Evolutionary conservation across 2,888 invertebrate genomes (phyloP), one percentile per base, ranked within the genome.

Genomic region (Harpalus rufipes): DNA sequence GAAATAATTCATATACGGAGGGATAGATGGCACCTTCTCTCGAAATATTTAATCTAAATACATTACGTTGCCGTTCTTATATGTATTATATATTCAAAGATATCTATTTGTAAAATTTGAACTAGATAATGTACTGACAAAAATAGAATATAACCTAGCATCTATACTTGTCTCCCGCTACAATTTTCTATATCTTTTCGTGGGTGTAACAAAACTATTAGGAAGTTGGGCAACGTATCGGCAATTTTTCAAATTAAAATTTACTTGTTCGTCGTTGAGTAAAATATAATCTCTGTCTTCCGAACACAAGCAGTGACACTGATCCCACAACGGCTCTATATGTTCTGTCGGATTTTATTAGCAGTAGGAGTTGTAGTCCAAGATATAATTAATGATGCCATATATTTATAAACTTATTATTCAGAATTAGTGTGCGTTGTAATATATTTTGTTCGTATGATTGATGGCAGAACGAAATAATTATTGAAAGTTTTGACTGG

Each of bases 221-320:
- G 41, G 59, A 10, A 76, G 76, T 83, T 83, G 59, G 61, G 63
- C 39, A 83, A 76, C 76, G 83, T 83, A 83, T 76, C 76, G 41
- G 74, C 76, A 83, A 83, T 83, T 61, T 76, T 83, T 83, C 83
- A 83, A 83, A 83, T 74, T 83, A 61, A 83, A 83, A 83, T 83
- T 21, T 83, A 83, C 83, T 76, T 83, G 83, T 56, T 76, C 51
- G 51, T 59, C 41, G 41, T 83, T 12, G 21, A 21, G 83, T 76
- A 56, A 82, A 82, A 74, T 82, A 74, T 74, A 21, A 44, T 44
- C 44, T 12, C 72, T 51, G 72, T 72, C 72, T 44, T 8, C 7
- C 8, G 72, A 72, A 74, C 74, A 74, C 44, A 74, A 51, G 16
- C 74, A 51, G 7, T 74, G 74, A 51, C 74, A 21, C 74, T 21